Conservation (phyloP, 2,113 vertebrate species). For the Uropsilus gracilis region DNA sequence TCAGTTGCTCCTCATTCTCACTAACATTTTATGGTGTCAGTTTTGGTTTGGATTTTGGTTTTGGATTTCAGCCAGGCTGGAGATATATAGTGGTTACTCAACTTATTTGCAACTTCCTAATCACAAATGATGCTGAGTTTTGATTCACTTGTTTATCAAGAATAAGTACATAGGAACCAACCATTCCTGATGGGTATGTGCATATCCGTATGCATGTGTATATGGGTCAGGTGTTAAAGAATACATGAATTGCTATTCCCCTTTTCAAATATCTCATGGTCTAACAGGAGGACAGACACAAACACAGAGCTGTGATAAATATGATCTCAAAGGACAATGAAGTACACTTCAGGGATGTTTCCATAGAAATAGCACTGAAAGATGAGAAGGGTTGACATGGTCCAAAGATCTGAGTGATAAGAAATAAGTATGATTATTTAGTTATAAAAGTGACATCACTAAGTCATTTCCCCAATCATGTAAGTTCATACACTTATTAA, state of each 20-base stretch:
- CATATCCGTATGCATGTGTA: background rate
- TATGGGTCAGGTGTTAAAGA: background rate
- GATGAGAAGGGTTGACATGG: no score
- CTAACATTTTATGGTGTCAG: background rate
- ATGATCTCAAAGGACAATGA: rapidly evolving
- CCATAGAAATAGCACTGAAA: background rate
- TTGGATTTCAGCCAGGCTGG: background rate
- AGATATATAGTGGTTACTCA: background rate
- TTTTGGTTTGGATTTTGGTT: background rate
- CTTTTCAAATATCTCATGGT: background rate
- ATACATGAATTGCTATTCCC: background rate
- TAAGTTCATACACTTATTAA: background rate
- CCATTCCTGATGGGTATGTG: background rate
- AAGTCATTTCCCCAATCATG: background rate
- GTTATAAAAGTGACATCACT: background rate
- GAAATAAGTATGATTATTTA: background rate
- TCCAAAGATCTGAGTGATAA: background rate
- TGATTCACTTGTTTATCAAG: background rate
- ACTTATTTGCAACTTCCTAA: background rate
- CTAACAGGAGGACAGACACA: rapidly evolving
- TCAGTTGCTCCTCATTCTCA: background rate
- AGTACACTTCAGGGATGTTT: background rate
- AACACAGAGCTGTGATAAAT: background rate
- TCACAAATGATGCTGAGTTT: background rate
- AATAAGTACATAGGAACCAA: background rate